Evolutionary conservation across 2,113 vertebrate species (phyloP).

Genomic region (Stegastes partitus): DNA sequence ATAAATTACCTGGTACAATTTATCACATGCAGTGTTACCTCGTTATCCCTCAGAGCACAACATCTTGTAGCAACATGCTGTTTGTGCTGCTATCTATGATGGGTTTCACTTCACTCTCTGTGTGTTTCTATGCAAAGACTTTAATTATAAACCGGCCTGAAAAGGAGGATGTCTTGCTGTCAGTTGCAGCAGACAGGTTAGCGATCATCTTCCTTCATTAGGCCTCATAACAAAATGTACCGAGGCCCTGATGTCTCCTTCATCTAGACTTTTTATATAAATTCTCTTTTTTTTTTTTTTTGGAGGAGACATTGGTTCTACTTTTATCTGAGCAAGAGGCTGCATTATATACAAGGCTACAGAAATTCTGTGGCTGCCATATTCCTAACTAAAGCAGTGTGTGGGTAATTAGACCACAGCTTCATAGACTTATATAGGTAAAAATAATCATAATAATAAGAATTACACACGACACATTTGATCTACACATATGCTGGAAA

Average conservation of each 20-base stretch:
- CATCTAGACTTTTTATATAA: background rate
- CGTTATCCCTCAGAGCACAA: conserved; percentile 43
- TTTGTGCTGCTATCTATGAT: conserved; percentile 16
- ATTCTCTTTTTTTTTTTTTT: background rate
- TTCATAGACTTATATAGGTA: conserved; percentile 2
- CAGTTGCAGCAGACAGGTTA: conserved; percentile 47
- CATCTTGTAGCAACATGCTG: conserved; percentile 37
- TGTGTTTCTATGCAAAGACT: conserved; percentile 21
- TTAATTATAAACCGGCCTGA: conserved; percentile 59
- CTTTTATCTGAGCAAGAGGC: conserved; percentile 50
- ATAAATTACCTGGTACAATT: conserved; percentile 40
- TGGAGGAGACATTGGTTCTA: conserved; percentile 1
- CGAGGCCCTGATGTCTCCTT: conserved; percentile 17
- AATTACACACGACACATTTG: background rate
- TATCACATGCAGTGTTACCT: conserved; percentile 41
- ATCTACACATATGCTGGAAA: conserved; percentile 33
- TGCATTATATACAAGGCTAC: conserved; percentile 46
- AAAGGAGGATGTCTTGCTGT: conserved; percentile 44
- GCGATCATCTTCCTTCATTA: conserved; percentile 32
- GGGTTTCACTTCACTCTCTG: conserved; percentile 16
- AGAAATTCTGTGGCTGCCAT: background rate
- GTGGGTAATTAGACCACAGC: conserved; percentile 18
- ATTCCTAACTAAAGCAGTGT: background rate
- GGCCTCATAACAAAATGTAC: conserved; percentile 55
- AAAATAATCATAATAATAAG: conserved; percentile 21